phyloP scores from a whole-genome alignment of 2,113 vertebrate genomes.

The human (Homo sapiens) region DNA sequence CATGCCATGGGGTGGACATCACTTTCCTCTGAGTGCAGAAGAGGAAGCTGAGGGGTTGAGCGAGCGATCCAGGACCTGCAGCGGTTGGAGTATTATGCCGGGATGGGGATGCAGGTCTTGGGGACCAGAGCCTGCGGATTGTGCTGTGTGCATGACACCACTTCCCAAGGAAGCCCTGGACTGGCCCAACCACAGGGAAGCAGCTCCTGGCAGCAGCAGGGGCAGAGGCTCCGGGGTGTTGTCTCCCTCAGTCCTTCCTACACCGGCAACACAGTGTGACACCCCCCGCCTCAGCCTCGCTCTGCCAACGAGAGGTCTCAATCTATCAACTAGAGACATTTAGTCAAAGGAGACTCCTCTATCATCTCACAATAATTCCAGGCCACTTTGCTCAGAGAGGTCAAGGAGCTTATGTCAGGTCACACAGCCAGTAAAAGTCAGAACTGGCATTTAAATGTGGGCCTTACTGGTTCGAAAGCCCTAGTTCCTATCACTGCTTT shows the following conservation, averaged over 20 bases:
- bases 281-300: not conserved
- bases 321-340: not conserved
- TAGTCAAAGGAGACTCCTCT: not conserved
- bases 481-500: not conserved
- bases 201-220: not conserved
- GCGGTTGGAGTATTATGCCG: not conserved
- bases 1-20: too few species aligned
- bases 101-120: too few species aligned
- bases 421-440: not conserved
- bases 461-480: not conserved
- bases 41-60: not conserved
- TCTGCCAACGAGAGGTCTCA: fast-evolving
- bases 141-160: not conserved
- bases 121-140: not conserved
- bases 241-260: not conserved
- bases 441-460: not conserved
- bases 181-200: too few species aligned
- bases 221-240: fast-evolving
- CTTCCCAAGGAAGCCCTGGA: not conserved
- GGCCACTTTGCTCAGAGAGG: not conserved
- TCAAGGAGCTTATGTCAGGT: too few species aligned
- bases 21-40: not conserved
- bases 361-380: fast-evolving
- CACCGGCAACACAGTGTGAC: fast-evolving
- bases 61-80: fast-evolving